Evolutionary conservation across 2,888 invertebrate species (phyloP).

Genomic region (Monochamus alternatus): DNA sequence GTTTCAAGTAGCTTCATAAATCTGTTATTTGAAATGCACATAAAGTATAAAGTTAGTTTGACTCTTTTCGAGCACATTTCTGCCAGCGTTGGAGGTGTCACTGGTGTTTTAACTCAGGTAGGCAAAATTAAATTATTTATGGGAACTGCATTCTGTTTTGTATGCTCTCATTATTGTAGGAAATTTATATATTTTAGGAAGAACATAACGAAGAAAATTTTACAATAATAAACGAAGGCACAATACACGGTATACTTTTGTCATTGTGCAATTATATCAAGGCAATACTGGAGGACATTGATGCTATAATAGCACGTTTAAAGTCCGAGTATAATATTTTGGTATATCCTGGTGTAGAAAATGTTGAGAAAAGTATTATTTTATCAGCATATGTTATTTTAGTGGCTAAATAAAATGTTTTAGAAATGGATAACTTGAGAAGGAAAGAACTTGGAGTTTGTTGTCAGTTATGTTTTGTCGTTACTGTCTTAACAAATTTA

Average conservation of each 20-base stretch:
- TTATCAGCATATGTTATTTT: neutral
- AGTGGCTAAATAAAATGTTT: no score
- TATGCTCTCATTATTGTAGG: no score
- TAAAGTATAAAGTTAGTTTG: constrained; percentile 66
- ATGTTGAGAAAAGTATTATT: constrained; percentile 61
- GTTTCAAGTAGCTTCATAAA: constrained; percentile 64
- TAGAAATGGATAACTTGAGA: constrained; percentile 71
- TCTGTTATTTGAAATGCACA: constrained; percentile 66
- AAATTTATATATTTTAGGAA: constrained; percentile 58
- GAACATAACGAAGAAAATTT: constrained; percentile 60
- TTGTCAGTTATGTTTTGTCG: constrained; percentile 74
- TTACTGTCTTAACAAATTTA: constrained; percentile 72
- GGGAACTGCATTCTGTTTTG: no score
- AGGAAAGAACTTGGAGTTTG: constrained; percentile 75
- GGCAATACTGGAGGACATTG: constrained; percentile 68
- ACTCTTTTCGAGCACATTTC: constrained; percentile 70
- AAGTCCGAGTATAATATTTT: constrained; percentile 67
- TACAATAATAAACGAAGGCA: constrained; percentile 68
- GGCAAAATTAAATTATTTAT: constrained; percentile 37
- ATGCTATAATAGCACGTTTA: constrained; percentile 68
- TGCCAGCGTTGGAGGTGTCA: constrained; percentile 67
- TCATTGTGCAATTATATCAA: constrained; percentile 68
- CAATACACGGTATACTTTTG: constrained; percentile 65
- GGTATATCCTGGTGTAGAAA: constrained; percentile 61
- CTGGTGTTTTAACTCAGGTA: constrained; percentile 71